Evolutionary conservation across 2,888 invertebrate genomes (phyloP).

Genomic region (Nemotelus pantherinus): DNA sequence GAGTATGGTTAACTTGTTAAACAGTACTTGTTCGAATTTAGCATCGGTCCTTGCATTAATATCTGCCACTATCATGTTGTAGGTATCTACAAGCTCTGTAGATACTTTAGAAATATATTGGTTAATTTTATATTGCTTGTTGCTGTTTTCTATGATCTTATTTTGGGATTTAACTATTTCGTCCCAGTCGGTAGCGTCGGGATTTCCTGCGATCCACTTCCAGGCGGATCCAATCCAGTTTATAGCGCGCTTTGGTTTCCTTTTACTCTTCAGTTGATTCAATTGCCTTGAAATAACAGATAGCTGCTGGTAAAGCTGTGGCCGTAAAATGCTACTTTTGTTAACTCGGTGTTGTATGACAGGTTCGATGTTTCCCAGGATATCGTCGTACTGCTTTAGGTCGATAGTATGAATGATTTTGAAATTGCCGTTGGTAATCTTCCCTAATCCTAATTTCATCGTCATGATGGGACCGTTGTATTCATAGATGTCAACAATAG

Average conservation of each 20-base stretch:
- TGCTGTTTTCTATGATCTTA: conserved; percentile 2
- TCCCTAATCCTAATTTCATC: no score
- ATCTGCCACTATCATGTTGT: conserved; percentile 12
- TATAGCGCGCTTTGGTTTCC: neutral
- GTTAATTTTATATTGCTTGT: conserved; percentile 17
- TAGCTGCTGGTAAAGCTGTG: no score
- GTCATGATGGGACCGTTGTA: no score
- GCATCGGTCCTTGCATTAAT: neutral
- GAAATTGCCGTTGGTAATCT: no score
- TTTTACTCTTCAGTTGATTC: no score
- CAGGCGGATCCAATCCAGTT: conserved; percentile 27
- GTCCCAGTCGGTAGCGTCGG: conserved; percentile 21
- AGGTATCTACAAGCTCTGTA: conserved; percentile 9
- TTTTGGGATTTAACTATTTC: conserved; percentile 10
- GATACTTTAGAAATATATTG: conserved; percentile 5
- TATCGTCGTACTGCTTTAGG: no score
- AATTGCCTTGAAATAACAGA: no score
- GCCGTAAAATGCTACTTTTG: no score
- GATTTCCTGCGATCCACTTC: conserved; percentile 19
- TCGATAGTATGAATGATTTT: no score
- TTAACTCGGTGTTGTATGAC: no score
- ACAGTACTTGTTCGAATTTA: conserved; percentile 1
- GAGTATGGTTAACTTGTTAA: conserved; percentile 3
- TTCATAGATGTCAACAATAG: no score
- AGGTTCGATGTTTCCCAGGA: no score